Evolutionary conservation across 2,113 vertebrate species (phyloP).

Genomic region (Proterorhinus semilunaris): DNA sequence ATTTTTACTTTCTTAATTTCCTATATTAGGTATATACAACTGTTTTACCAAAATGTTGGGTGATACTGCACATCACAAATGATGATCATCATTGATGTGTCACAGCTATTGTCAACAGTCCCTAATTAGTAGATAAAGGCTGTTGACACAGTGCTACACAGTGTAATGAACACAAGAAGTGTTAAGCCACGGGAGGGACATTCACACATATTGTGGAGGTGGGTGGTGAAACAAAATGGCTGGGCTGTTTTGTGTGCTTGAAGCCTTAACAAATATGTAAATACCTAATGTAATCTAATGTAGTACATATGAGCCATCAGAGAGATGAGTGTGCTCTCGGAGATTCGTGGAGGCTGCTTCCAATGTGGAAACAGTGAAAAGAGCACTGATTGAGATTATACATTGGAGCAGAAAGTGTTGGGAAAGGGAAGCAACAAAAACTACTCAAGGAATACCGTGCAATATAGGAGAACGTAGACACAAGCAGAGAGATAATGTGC

Average conservation of each 20-base stretch:
- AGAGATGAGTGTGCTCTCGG: constrained; percentile 10
- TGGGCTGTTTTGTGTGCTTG: constrained; percentile 2
- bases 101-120: constrained; percentile 52
- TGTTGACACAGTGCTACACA: constrained; percentile 57
- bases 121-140: constrained; percentile 69
- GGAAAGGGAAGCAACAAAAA: constrained; percentile 3
- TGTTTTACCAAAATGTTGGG: constrained; percentile 32
- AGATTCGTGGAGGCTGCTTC: constrained; percentile 25
- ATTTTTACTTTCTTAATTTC: no score
- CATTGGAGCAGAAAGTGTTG: constrained; percentile 23
- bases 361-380: constrained; percentile 27
- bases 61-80: constrained; percentile 31
- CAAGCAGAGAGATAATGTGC: constrained; percentile 33
- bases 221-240: constrained; percentile 41
- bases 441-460: constrained; percentile 8
- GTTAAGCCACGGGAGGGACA: constrained; percentile 52
- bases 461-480: constrained; percentile 3
- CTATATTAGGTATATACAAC: background rate
- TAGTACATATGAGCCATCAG: constrained; percentile 20
- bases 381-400: constrained; percentile 50
- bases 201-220: constrained; percentile 37
- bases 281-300: constrained; percentile 20
- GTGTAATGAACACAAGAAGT: constrained; percentile 65
- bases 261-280: constrained; percentile 17
- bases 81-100: constrained; percentile 40